Evolutionary conservation across 2,797 vertebrate genomes (phyloP), one percentile per base, ranked within the genome.

Genomic region (Pipistrellus kuhlii): DNA sequence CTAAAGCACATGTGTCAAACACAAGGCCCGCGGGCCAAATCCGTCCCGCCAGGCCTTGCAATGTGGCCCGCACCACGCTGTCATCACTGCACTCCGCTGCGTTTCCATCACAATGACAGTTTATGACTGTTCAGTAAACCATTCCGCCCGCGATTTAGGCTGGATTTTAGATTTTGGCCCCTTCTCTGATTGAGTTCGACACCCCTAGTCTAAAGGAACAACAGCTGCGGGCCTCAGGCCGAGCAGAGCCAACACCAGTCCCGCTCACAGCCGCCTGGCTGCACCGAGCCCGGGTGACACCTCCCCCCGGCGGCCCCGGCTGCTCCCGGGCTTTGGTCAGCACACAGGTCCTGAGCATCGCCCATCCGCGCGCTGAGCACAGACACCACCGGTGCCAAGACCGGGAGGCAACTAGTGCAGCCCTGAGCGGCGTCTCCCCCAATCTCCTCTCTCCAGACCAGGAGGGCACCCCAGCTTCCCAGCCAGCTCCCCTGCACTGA

Each of bases 311-410:
- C 38, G 38, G 38, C 44, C 44, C 12, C 6, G 5, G 8, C 1
- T 5, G 6, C 48, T 48, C 72, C 57, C 41, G 2, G 21, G 9
- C 32, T 6, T 18, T 14, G 9, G 3, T 59, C 27, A 25, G 17
- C 59, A 57, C n/a, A 38, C 20, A 1, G 14, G 8, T 11, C 13
- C 5, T 0, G 18, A 53, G 48, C 18, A 8, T 13, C 44, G 0
- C 3, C 38, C 38, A 41, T 41, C 1, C 1, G 0, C 1, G 14
- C 23, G 12, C 30, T 30, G 17, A 32, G 44, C 44, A 6, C 27
- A 2, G 8, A 3, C 0, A 6, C 2, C 2, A 3, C 0, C 0
- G 5, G 20, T 41, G n/a, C 14, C 18, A 4, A 71, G 73, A 32
- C 14, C 0, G 0, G 10, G 21, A 14, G 41, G 21, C 17, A 17